A percentile compares a stretch with the other conserved stretches of the same genome.
These are phyloP conservation scores for Minunthozetes semirufus DNA, from an alignment of 2,888 invertebrate genomes.

Conservation along the genomic window DNA sequence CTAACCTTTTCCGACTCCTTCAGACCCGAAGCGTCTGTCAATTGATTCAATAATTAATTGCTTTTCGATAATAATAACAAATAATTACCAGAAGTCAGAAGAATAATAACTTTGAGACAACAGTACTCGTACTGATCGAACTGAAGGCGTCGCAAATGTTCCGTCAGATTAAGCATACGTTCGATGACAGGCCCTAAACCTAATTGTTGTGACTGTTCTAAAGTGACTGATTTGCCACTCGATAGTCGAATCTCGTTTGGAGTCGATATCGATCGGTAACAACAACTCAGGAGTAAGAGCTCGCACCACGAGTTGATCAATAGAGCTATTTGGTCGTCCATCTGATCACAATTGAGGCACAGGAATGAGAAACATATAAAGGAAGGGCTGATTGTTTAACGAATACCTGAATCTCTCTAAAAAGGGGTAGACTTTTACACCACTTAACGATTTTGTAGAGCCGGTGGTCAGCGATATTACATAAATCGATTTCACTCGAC, in stretches of 20 bases:
- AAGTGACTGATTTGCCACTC: constrained; percentile 57
- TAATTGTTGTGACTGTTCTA: constrained; percentile 63
- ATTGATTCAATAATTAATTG: constrained; percentile 29
- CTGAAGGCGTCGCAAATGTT: constrained; percentile 76
- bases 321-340: constrained; percentile 94
- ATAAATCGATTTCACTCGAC: constrained; percentile 71
- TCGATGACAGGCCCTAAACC: constrained; percentile 68
- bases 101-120: constrained; percentile 87
- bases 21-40: constrained; percentile 77
- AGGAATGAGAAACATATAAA: no score
- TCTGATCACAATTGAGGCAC: constrained; percentile 55
- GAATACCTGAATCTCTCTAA: constrained; percentile 74
- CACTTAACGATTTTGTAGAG: constrained; percentile 96
- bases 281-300: constrained; percentile 79
- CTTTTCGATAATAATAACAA: constrained; percentile 52
- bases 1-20: constrained; percentile 89
- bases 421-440: constrained; percentile 93
- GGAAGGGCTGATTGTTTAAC: background rate
- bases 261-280: constrained; percentile 83
- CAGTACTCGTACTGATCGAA: constrained; percentile 95
- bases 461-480: constrained; percentile 88
- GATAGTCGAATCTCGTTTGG: constrained; percentile 67
- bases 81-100: constrained; percentile 73
- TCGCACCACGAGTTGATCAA: constrained; percentile 98
- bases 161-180: constrained; percentile 88